Conservation (phyloP, 1,140 invertebrate genomes). For the Papilio helenus region DNA sequence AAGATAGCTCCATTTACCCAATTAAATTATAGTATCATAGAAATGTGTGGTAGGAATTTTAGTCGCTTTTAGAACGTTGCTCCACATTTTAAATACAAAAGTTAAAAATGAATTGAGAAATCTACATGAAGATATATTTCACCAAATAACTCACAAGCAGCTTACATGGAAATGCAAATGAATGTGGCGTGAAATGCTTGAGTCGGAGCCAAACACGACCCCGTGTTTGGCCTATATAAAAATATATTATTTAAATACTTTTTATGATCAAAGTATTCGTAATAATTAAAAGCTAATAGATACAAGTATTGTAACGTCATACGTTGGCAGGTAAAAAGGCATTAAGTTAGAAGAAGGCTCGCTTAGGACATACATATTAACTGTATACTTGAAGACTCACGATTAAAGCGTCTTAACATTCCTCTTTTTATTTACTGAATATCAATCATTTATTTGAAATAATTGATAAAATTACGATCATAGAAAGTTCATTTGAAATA, state of each 20-base stretch:
- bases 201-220: background rate
- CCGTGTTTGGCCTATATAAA: background rate
- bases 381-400: no score
- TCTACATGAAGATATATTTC: conserved; percentile 2
- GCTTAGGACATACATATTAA: background rate
- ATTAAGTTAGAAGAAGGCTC: background rate
- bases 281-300: background rate
- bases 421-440: background rate
- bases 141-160: conserved; percentile 14
- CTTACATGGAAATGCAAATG: conserved; percentile 20
- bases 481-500: conserved; percentile 8
- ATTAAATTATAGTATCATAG: no score
- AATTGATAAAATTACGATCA: background rate
- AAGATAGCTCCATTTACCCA: no score
- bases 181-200: conserved; percentile 22
- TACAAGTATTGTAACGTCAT: no score
- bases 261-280: background rate
- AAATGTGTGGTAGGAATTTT: no score
- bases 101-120: background rate
- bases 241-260: background rate
- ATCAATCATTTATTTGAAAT: background rate
- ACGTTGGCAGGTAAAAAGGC: background rate
- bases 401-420: background rate
- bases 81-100: background rate
- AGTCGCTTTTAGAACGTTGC: no score